These are phyloP conservation scores for Leptopilina syphax DNA, from an alignment of 2,888 invertebrate species.

Conservation along the genomic window DNA sequence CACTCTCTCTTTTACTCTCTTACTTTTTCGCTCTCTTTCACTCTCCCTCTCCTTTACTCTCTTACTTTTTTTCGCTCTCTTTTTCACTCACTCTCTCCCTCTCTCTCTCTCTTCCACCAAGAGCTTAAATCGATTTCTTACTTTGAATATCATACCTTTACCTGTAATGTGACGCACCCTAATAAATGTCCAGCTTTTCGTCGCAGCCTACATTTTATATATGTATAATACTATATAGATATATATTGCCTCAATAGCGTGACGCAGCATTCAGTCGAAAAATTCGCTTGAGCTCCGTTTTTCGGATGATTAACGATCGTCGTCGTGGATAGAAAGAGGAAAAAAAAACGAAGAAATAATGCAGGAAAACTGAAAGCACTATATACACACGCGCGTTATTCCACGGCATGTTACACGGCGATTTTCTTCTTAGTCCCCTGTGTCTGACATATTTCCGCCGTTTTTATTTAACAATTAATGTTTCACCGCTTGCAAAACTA, in stretches of 20 bases:
- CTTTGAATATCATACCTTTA: slow-evolving; percentile 18
- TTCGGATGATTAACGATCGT: slow-evolving; percentile 72
- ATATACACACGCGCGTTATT: slow-evolving; percentile 45
- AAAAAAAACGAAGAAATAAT: slow-evolving; percentile 49
- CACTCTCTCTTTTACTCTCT: too few relatives aligned
- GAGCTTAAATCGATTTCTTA: slow-evolving; percentile 6
- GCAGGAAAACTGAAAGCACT: slow-evolving; percentile 45
- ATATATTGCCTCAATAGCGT: slow-evolving; percentile 50
- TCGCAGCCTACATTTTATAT: slow-evolving; percentile 43
- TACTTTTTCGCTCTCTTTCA: too few relatives aligned
- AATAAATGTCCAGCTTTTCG: slow-evolving; percentile 52
- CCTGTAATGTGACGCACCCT: slow-evolving; percentile 34
- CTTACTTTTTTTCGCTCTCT: too few relatives aligned
- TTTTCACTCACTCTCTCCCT: too few relatives aligned
- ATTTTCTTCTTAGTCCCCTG: slow-evolving; percentile 65
- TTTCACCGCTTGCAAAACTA: slow-evolving; percentile 56
- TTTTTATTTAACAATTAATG: slow-evolving; percentile 73
- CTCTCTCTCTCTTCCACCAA: too few relatives aligned
- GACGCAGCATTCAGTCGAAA: slow-evolving; percentile 65
- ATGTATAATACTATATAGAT: too few relatives aligned
- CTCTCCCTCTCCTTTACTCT: too few relatives aligned
- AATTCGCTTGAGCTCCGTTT: slow-evolving; percentile 65
- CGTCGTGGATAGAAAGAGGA: background rate
- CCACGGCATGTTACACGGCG: slow-evolving; percentile 54
- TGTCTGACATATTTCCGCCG: slow-evolving; percentile 72